A percentile compares a stretch with the other conserved stretches of the same genome.
Conservation (phyloP, 2,113 vertebrate species). For the Danionella cerebrum region DNA sequence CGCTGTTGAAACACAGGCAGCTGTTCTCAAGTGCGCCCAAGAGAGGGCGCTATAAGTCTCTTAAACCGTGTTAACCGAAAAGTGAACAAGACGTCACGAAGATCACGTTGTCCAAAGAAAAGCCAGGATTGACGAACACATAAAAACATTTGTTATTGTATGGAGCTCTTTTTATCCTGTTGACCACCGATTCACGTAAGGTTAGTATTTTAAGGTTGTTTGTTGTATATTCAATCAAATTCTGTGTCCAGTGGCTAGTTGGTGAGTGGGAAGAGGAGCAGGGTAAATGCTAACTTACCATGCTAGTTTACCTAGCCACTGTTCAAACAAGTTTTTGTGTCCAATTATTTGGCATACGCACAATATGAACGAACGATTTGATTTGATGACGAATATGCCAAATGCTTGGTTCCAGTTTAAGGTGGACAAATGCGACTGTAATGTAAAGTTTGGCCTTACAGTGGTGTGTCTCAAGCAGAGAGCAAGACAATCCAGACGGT, state of each 20-base stretch:
- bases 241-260: background rate
- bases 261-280: background rate
- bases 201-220: background rate
- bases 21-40: background rate
- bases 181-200: background rate
- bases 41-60: slow-evolving; percentile 22
- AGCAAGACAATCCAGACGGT: background rate
- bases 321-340: background rate
- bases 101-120: slow-evolving; percentile 22
- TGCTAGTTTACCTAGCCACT: slow-evolving; percentile 23
- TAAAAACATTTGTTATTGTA: background rate
- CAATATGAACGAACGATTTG: too few species aligned
- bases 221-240: background rate
- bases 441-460: background rate
- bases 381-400: too few species aligned
- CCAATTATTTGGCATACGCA: background rate
- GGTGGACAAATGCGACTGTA: background rate
- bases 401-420: too few species aligned
- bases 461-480: background rate
- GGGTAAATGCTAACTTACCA: slow-evolving; percentile 12
- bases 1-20: background rate
- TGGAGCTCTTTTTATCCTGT: background rate
- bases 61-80: background rate
- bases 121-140: background rate
- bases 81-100: slow-evolving; percentile 1